Conservation (phyloP, 2,797 vertebrate species). For the Falco columbarius region DNA sequence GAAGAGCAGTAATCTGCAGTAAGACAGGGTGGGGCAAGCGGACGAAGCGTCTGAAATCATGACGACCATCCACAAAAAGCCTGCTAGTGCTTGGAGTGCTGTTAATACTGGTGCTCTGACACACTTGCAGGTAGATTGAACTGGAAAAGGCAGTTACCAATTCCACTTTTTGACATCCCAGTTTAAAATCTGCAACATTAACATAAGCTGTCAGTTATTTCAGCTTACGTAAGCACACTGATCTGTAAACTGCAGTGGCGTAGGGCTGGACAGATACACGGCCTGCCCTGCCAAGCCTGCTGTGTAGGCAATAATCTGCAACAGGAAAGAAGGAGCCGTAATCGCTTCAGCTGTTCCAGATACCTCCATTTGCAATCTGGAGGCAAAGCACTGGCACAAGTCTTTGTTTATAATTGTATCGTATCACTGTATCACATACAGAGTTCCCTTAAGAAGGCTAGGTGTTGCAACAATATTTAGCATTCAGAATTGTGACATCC, state of each 20-base stretch:
- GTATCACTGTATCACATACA: accelerated
- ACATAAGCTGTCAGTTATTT: background rate
- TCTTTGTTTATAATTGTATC: background rate
- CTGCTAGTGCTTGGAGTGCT: background rate
- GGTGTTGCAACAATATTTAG: background rate
- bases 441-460: background rate
- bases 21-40: background rate
- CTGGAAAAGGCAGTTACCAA: background rate
- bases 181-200: background rate
- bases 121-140: background rate
- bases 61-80: accelerated
- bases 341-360: constrained; percentile 10
- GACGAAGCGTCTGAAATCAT: background rate
- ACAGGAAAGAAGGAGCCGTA: background rate
- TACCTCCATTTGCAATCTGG: background rate
- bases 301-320: background rate
- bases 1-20: background rate
- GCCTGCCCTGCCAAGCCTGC: background rate
- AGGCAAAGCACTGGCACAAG: background rate
- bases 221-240: background rate
- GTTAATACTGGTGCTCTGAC: background rate
- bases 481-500: background rate
- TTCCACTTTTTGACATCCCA: background rate
- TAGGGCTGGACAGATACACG: background rate
- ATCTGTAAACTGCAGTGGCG: background rate